A percentile compares a stretch with the other conserved stretches of the same genome.
phyloP scores from a whole-genome alignment of 2,113 vertebrate genomes.

The Chloropsis hardwickii region DNA sequence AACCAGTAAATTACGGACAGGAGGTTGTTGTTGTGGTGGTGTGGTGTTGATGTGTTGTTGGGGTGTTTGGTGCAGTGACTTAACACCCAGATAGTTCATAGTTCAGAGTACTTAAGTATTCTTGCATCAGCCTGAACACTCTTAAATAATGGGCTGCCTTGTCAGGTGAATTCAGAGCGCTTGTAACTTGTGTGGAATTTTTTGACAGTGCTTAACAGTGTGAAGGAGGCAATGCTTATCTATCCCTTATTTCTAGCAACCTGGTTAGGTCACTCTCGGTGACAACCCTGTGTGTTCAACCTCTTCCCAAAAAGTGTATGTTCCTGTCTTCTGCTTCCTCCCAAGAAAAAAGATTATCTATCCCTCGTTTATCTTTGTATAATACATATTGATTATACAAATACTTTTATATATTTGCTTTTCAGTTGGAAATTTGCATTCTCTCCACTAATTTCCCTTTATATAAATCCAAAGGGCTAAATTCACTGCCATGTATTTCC shows the following conservation, averaged over 20 bases:
- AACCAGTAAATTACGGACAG: background rate
- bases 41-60: too few species aligned
- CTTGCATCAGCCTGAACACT: background rate
- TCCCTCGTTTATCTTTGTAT: rapidly evolving
- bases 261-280: background rate
- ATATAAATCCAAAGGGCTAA: background rate
- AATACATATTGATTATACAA: background rate
- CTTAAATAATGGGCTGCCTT: background rate
- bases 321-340: background rate
- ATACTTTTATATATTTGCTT: background rate
- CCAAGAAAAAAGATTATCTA: background rate
- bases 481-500: background rate
- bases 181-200: background rate
- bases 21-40: background rate
- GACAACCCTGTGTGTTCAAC: background rate
- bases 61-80: background rate
- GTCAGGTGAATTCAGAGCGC: background rate
- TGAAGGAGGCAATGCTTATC: background rate
- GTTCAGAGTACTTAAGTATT: background rate
- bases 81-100: background rate
- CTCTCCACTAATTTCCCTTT: background rate
- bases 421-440: background rate
- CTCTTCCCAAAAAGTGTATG: background rate
- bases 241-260: background rate
- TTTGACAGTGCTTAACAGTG: background rate